These are phyloP conservation scores for Polyodon spathula DNA, from an alignment of 2,113 vertebrate species.

Conservation along the genomic window DNA sequence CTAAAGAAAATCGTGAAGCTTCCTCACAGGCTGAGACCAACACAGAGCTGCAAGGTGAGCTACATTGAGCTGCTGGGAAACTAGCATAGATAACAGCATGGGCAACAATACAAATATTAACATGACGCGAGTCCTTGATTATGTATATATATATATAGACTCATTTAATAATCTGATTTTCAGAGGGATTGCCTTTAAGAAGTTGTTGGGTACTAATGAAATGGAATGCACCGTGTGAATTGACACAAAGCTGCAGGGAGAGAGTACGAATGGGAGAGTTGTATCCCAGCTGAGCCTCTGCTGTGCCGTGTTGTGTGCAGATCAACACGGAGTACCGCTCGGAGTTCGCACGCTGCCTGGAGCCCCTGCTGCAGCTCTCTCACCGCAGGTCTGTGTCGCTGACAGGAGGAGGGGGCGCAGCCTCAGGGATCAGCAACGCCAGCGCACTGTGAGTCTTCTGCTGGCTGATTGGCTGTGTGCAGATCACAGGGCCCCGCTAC, in stretches of 20 bases:
- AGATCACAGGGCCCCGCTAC: background rate
- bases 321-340: slow-evolving; percentile 76
- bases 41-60: slow-evolving; percentile 81
- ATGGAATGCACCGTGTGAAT: too few species aligned
- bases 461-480: background rate
- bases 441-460: slow-evolving; percentile 29
- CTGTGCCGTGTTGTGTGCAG: slow-evolving; percentile 43
- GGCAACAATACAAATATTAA: too few species aligned
- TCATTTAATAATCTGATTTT: too few species aligned
- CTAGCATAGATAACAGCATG: too few species aligned
- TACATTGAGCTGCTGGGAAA: too few species aligned
- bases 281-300: too few species aligned
- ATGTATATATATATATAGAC: too few species aligned
- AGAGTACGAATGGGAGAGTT: too few species aligned
- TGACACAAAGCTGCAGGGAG: too few species aligned
- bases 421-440: slow-evolving; percentile 37
- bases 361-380: slow-evolving; percentile 65
- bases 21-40: slow-evolving; percentile 70
- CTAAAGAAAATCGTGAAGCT: slow-evolving; percentile 75
- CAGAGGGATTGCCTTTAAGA: too few species aligned
- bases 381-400: slow-evolving; percentile 50
- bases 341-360: slow-evolving; percentile 77
- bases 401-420: slow-evolving; percentile 27
- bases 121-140: too few species aligned
- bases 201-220: too few species aligned